These are phyloP conservation scores for Bimastos eiseni DNA, from an alignment of 2,888 invertebrate genomes.

Conservation along the genomic window DNA sequence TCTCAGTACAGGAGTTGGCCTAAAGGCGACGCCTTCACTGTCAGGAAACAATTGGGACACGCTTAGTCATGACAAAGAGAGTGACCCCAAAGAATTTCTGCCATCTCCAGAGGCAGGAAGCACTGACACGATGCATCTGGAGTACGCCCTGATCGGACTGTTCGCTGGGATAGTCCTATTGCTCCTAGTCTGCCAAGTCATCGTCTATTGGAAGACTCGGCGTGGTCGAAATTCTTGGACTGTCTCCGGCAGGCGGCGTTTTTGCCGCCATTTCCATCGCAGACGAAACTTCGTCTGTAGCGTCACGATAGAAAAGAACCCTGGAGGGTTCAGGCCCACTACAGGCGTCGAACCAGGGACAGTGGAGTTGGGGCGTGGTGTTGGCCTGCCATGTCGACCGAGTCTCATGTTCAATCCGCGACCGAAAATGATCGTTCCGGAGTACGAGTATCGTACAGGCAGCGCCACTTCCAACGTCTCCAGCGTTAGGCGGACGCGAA, in stretches of 20 bases:
- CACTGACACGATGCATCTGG: neutral
- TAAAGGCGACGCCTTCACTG: neutral
- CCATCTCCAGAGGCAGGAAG: neutral
- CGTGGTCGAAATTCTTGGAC: neutral
- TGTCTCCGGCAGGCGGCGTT: neutral
- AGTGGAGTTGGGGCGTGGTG: neutral
- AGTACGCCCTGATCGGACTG: neutral
- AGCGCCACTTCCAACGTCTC: neutral
- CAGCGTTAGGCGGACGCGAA: neutral
- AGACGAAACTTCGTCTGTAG: slow-evolving; percentile 8
- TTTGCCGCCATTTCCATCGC: neutral
- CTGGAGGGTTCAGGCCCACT: neutral
- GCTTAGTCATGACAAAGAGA: neutral
- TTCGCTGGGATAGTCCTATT: slow-evolving; percentile 9
- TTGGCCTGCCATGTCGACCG: slow-evolving; percentile 2
- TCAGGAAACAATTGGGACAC: neutral
- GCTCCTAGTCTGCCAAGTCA: neutral
- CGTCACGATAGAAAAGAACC: slow-evolving; percentile 16
- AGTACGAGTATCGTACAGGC: slow-evolving; percentile 17
- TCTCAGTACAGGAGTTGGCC: too few relatives aligned
- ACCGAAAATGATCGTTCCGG: slow-evolving; percentile 10
- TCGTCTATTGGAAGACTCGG: slow-evolving; percentile 25
- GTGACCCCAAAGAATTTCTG: neutral
- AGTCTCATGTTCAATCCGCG: slow-evolving; percentile 15
- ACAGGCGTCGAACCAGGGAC: neutral